Percentiles rank a stretch among this genome's conserved stretches.
Conservation (phyloP, 2,113 vertebrate species). For the Phyllopteryx taeniolatus region DNA sequence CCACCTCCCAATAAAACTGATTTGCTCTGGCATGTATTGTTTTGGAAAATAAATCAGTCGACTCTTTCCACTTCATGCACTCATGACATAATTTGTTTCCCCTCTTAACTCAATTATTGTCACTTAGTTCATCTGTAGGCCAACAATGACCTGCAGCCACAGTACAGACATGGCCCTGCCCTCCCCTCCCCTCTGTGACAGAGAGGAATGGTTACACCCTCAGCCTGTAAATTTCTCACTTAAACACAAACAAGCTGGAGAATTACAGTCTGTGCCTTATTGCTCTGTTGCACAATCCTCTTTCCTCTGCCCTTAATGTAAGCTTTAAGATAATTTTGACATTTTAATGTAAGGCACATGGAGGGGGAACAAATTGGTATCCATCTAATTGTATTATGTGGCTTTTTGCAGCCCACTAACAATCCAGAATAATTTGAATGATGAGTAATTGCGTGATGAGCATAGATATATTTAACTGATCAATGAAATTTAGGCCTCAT, state of each 20-base stretch:
- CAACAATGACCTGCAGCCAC: constrained; percentile 65
- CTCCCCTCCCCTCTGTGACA: constrained; percentile 25
- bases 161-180: constrained; percentile 29
- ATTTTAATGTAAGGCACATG: constrained; percentile 53
- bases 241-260: constrained; percentile 44
- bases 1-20: constrained; percentile 58
- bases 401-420: constrained; percentile 49
- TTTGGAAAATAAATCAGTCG: constrained; percentile 70
- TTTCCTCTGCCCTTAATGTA: constrained; percentile 52
- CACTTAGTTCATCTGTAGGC: constrained; percentile 73
- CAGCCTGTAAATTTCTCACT: constrained; percentile 56
- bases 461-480: constrained; percentile 54
- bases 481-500: constrained; percentile 37
- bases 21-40: constrained; percentile 68
- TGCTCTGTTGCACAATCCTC: constrained; percentile 57
- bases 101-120: constrained; percentile 76
- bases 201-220: constrained; percentile 40
- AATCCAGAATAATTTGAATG: constrained; percentile 58
- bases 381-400: constrained; percentile 64
- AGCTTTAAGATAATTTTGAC: constrained; percentile 66
- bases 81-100: constrained; percentile 70
- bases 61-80: constrained; percentile 68
- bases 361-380: constrained; percentile 49
- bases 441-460: constrained; percentile 58
- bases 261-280: constrained; percentile 42